phyloP scores from a whole-genome alignment of 2,888 invertebrate genomes.

The Acrocyrtus sp. region DNA sequence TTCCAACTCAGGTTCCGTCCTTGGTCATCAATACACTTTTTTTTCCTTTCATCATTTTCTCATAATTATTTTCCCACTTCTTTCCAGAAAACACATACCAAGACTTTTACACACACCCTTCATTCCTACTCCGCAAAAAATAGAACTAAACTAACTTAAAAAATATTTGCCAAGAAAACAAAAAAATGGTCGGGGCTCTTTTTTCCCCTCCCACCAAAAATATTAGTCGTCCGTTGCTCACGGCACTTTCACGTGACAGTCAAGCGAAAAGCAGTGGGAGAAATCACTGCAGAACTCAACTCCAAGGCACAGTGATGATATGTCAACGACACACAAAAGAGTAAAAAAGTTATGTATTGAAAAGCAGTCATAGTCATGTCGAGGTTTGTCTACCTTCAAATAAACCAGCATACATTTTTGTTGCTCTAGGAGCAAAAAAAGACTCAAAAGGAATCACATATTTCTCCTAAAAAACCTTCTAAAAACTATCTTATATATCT shows the following conservation, averaged over 20 bases:
- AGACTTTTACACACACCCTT: no score
- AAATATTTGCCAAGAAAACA: background rate
- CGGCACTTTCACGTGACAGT: background rate
- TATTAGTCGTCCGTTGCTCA: background rate
- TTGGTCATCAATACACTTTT: conserved; percentile 1
- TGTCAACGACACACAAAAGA: conserved; percentile 8
- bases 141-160: background rate
- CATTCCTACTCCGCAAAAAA: no score
- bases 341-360: background rate
- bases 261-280: conserved; percentile 8
- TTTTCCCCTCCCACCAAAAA: no score
- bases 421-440: background rate
- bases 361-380: no score
- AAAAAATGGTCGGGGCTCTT: no score
- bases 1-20: background rate
- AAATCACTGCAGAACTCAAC: conserved; percentile 46
- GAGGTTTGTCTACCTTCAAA: no score
- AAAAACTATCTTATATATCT: no score
- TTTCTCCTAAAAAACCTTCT: no score
- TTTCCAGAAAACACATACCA: background rate
- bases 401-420: background rate
- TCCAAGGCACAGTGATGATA: conserved; percentile 10
- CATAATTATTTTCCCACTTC: no score
- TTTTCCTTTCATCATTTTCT: conserved; percentile 29
- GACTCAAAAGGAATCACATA: background rate